Evolutionary conservation across 2,113 vertebrate genomes (phyloP).

Genomic region (Ceuthmochares aereus): DNA sequence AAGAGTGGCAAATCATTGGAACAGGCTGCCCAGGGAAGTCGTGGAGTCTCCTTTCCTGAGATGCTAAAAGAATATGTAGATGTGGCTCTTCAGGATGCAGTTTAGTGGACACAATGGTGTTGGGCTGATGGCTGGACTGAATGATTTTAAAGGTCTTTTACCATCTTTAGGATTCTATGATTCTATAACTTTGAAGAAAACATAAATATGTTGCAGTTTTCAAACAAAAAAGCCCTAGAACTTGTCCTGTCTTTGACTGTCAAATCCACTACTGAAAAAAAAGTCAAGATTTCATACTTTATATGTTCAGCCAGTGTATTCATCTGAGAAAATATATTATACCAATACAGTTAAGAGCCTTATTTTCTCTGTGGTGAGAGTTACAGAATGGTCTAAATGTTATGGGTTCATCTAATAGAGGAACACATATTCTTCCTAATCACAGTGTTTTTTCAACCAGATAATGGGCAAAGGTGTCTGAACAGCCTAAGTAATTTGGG

Average conservation of each 20-base stretch:
- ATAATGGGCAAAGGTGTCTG: background rate
- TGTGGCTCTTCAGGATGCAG: too few species aligned
- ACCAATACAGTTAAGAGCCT: background rate
- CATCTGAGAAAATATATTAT: background rate
- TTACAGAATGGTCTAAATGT: background rate
- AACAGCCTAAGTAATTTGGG: background rate
- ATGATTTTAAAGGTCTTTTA: too few species aligned
- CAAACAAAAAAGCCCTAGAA: background rate
- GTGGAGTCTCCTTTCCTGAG: too few species aligned
- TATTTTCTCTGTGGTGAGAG: background rate
- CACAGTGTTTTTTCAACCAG: background rate
- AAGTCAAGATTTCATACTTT: accelerated
- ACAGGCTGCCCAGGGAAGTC: too few species aligned
- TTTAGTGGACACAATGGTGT: too few species aligned
- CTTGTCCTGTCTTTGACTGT: background rate
- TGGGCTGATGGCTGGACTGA: too few species aligned
- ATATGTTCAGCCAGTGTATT: background rate
- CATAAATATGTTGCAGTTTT: background rate
- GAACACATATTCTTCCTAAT: background rate
- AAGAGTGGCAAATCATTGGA: too few species aligned
- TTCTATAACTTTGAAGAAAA: background rate
- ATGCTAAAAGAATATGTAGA: too few species aligned
- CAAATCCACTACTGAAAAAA: background rate
- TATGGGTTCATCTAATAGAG: background rate
- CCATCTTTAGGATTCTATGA: too few species aligned